phyloP scores from a whole-genome alignment of 2,113 vertebrate genomes.

The Indicator maculatus region DNA sequence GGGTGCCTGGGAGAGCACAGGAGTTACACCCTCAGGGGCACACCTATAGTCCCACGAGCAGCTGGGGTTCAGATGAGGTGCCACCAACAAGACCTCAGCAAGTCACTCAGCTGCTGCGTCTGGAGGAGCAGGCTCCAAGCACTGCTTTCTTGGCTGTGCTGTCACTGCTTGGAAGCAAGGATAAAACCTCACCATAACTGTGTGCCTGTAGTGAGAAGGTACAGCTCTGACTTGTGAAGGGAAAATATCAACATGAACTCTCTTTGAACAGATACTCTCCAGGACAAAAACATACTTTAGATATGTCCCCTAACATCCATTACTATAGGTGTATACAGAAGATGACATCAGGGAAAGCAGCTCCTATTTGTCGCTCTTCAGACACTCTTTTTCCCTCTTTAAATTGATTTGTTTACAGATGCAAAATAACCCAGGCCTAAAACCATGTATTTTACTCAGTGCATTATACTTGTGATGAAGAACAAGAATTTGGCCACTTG shows the following conservation, averaged over 20 bases:
- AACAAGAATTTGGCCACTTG: neutral
- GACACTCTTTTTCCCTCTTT: neutral
- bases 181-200: fast-evolving
- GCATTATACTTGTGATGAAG: neutral
- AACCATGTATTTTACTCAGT: neutral
- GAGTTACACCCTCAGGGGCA: neutral
- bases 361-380: neutral
- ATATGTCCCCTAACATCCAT: neutral
- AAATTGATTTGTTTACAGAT: neutral
- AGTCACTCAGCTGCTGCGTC: neutral
- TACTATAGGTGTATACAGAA: neutral
- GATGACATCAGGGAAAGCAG: neutral
- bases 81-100: neutral
- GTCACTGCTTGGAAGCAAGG: neutral
- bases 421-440: neutral
- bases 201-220: neutral
- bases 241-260: neutral
- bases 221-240: neutral
- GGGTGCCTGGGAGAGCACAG: neutral
- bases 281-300: neutral
- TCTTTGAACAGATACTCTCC: neutral
- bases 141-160: neutral
- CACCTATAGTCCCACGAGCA: neutral
- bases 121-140: neutral
- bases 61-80: neutral